Evolutionary conservation across 2,888 invertebrate genomes (phyloP).

Genomic region (Oscheius sp.): DNA sequence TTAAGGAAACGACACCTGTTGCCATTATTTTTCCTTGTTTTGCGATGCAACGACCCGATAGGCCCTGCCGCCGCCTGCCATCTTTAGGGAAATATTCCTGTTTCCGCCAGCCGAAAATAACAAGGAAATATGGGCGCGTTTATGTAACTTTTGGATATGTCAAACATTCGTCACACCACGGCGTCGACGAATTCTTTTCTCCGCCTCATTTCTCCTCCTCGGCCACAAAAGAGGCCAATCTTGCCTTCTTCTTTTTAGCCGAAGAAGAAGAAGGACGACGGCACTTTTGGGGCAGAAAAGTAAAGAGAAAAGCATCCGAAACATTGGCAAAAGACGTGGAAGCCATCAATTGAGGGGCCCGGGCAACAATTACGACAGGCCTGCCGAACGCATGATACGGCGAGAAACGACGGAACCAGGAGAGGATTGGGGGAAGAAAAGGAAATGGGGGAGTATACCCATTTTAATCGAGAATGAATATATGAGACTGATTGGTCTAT

Average conservation of each 20-base stretch:
- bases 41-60: too few species aligned
- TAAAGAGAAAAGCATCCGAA: neutral
- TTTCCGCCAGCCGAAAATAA: too few species aligned
- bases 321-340: slow-evolving; percentile 17
- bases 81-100: too few species aligned
- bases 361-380: slow-evolving; percentile 25
- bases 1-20: too few species aligned
- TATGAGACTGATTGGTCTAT: too few species aligned
- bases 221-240: neutral
- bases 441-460: too few species aligned
- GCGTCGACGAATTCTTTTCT: slow-evolving; percentile 10
- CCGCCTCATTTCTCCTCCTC: slow-evolving; percentile 22
- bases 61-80: too few species aligned
- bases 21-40: too few species aligned
- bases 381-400: slow-evolving; percentile 2
- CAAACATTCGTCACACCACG: too few species aligned
- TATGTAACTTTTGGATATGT: too few species aligned
- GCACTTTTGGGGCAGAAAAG: neutral
- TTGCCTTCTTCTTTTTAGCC: neutral
- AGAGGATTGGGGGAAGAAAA: neutral
- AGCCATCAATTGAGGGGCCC: slow-evolving; percentile 30
- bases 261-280: slow-evolving; percentile 2
- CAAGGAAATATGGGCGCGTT: too few species aligned
- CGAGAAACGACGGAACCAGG: neutral
- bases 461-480: too few species aligned